A percentile compares a stretch with the other conserved stretches of the same genome.
Evolutionary conservation across 2,888 invertebrate species (phyloP).

Genomic region (Epirrhoe tristata): DNA sequence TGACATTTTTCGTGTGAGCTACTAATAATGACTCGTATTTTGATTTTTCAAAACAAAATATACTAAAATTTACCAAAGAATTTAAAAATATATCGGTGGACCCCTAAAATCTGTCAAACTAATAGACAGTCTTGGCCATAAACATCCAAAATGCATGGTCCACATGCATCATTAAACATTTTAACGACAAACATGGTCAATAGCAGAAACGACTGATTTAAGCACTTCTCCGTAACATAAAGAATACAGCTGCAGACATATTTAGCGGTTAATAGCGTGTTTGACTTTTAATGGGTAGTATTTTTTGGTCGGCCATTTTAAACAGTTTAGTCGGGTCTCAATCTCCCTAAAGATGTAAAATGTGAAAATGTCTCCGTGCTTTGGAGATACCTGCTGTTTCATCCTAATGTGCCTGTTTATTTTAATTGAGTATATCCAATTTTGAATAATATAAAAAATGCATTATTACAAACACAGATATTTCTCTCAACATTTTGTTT

Average conservation of each 20-base stretch:
- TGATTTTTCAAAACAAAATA: too few relatives aligned
- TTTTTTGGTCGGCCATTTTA: conserved; percentile 21
- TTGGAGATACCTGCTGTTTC: too few relatives aligned
- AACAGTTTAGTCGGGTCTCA: conserved; percentile 1
- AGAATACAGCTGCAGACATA: conserved; percentile 76
- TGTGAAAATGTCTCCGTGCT: neutral
- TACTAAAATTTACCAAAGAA: neutral
- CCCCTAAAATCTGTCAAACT: conserved; percentile 47
- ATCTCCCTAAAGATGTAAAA: neutral
- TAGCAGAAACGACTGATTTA: conserved; percentile 74
- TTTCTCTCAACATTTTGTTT: too few relatives aligned
- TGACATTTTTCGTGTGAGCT: too few relatives aligned
- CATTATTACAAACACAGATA: too few relatives aligned
- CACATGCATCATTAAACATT: conserved; percentile 70
- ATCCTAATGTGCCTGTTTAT: too few relatives aligned
- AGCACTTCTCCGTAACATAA: conserved; percentile 68
- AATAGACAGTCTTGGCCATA: conserved; percentile 60
- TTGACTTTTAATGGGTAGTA: conserved; percentile 43
- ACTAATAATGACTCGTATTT: too few relatives aligned
- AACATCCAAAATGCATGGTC: conserved; percentile 70
- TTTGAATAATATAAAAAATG: neutral
- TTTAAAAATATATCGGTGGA: conserved; percentile 20
- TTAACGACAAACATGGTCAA: conserved; percentile 75
- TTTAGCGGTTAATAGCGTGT: conserved; percentile 67
- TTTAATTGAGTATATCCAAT: too few relatives aligned